phyloP scores from a whole-genome alignment of 2,113 vertebrate genomes.

The Chunga burmeisteri region DNA sequence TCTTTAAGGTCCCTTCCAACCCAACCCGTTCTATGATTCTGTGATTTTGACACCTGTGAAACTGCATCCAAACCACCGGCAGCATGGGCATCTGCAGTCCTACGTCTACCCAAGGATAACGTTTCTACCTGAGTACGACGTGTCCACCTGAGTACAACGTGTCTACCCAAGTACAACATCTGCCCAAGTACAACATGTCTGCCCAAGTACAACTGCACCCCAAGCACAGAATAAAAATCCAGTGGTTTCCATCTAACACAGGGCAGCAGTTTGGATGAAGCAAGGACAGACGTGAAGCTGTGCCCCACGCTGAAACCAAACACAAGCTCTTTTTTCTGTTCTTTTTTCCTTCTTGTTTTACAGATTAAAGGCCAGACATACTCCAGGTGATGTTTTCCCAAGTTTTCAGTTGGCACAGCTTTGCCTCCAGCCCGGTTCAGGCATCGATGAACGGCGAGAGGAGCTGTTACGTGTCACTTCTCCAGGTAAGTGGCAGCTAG shows the following conservation, averaged over 20 bases:
- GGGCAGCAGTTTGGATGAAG: not conserved
- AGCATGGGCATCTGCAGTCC: not conserved
- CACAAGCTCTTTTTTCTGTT: not conserved
- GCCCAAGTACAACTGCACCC: not conserved
- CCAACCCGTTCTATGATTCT: too few relatives aligned
- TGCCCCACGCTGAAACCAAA: not conserved
- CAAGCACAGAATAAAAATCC: not conserved
- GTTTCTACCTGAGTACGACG: not conserved
- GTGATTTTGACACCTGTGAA: not conserved
- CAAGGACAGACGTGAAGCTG: not conserved
- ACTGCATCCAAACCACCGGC: not conserved
- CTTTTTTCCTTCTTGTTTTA: not conserved
- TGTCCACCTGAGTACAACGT: not conserved
- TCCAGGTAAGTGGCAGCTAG: not conserved
- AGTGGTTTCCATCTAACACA: not conserved
- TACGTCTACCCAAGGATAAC: not conserved
- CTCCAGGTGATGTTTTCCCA: not conserved
- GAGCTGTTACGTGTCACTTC: rapidly evolving
- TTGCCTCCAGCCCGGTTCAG: not conserved
- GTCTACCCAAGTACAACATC: not conserved
- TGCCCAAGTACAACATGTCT: not conserved
- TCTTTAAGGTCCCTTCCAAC: too few relatives aligned
- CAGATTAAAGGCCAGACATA: not conserved
- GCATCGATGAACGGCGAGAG: rapidly evolving
- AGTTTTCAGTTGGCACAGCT: not conserved